A percentile compares a stretch with the other conserved stretches of the same genome.
These are phyloP conservation scores for Holothuria scabra DNA, from an alignment of 53 echinoderm and acorn worm species.

Conservation along the genomic window DNA sequence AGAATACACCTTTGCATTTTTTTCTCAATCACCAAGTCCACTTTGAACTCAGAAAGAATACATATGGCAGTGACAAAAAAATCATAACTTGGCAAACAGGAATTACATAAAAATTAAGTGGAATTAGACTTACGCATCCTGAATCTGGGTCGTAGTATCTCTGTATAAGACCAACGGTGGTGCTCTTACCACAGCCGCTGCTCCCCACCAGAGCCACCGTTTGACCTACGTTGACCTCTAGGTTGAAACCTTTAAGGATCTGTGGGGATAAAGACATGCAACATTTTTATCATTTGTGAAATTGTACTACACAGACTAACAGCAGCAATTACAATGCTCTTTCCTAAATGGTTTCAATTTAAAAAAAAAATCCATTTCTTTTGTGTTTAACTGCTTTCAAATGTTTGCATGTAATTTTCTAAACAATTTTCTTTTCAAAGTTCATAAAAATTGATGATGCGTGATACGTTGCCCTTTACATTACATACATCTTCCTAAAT, in stretches of 20 bases:
- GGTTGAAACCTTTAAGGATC: slow-evolving; percentile 89
- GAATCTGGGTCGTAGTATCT: slow-evolving; percentile 67
- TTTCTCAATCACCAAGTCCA: too few species aligned
- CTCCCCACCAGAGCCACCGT: slow-evolving; percentile 89
- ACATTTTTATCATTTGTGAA: neutral
- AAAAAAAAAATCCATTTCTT: too few species aligned
- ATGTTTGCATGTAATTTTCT: too few species aligned
- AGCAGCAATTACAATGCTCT: too few species aligned
- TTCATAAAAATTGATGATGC: too few species aligned
- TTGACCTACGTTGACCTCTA: slow-evolving; percentile 86
- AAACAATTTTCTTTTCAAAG: too few species aligned
- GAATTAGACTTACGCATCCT: slow-evolving; percentile 74
- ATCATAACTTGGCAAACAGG: neutral
- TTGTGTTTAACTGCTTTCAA: too few species aligned
- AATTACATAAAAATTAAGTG: neutral
- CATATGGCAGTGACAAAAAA: neutral
- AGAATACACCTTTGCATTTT: too few species aligned
- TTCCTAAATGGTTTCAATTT: too few species aligned
- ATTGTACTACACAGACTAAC: neutral
- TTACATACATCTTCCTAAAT: too few species aligned
- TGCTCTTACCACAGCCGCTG: slow-evolving; percentile 98
- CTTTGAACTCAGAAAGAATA: too few species aligned
- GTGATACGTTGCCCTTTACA: too few species aligned
- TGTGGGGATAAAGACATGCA: neutral
- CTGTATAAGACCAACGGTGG: slow-evolving; percentile 73